These are phyloP conservation scores for Frieseomelitta varia DNA, from an alignment of 1,140 invertebrate species.

Conservation along the genomic window DNA sequence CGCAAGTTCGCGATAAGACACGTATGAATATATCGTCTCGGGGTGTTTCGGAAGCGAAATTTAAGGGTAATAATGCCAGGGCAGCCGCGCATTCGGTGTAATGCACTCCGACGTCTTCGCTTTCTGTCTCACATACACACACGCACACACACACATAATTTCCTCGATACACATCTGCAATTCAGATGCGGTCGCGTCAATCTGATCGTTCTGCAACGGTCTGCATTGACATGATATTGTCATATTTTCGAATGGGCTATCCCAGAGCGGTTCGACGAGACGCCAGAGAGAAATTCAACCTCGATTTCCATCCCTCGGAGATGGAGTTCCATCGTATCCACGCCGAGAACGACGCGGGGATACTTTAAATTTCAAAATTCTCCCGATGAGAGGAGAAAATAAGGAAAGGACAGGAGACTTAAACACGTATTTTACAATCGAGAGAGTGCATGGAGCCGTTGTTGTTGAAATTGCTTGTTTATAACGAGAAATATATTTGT, in stretches of 20 bases:
- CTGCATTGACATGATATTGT: slow-evolving; percentile 40
- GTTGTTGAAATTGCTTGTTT: too few species aligned
- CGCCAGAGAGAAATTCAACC: too few species aligned
- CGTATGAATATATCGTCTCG: slow-evolving; percentile 33
- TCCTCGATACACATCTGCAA: slow-evolving; percentile 49
- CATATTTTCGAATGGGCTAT: slow-evolving; percentile 16
- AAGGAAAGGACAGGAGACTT: too few species aligned
- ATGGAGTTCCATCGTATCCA: too few species aligned
- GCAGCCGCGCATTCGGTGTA: slow-evolving; percentile 29
- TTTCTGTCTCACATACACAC: too few species aligned
- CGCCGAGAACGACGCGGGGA: too few species aligned
- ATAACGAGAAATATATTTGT: too few species aligned
- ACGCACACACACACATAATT: not conserved
- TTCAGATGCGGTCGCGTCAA: slow-evolving; percentile 41
- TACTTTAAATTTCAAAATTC: too few species aligned
- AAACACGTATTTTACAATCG: too few species aligned
- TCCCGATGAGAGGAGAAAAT: too few species aligned
- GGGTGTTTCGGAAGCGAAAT: slow-evolving; percentile 22
- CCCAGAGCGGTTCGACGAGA: not conserved
- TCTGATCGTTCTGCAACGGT: slow-evolving; percentile 28
- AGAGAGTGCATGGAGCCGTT: too few species aligned
- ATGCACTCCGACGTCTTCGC: slow-evolving; percentile 26
- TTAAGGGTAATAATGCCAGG: slow-evolving; percentile 45
- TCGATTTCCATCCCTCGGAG: too few species aligned
- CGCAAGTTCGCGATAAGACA: slow-evolving; percentile 28